Percentiles rank a stretch among this genome's conserved stretches.
These are phyloP conservation scores for Antheraea assamensis DNA, from an alignment of 2,888 invertebrate genomes.

Conservation along the genomic window DNA sequence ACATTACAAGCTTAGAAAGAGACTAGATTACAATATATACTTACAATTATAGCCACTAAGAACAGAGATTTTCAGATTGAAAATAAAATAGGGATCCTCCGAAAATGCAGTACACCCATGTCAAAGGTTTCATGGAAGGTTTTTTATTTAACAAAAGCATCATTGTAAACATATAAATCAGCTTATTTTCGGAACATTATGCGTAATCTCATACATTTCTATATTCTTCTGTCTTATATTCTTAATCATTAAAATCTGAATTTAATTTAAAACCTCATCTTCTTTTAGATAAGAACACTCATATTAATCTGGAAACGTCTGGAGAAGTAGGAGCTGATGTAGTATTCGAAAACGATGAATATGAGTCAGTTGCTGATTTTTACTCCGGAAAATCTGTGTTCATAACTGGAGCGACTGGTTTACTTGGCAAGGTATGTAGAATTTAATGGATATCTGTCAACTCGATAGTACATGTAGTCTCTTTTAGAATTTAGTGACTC, in stretches of 20 bases:
- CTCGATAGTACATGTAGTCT: not conserved
- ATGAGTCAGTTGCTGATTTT: conserved; percentile 37
- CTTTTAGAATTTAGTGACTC: too few relatives aligned
- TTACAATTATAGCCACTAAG: too few relatives aligned
- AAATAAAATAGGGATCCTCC: too few relatives aligned
- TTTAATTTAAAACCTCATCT: not conserved
- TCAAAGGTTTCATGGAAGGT: too few relatives aligned
- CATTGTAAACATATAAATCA: not conserved
- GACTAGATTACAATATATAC: too few relatives aligned
- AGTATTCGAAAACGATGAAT: not conserved
- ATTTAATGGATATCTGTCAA: not conserved
- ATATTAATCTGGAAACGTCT: not conserved
- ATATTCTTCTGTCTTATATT: too few relatives aligned
- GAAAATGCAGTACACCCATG: too few relatives aligned
- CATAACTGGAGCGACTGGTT: conserved; percentile 51
- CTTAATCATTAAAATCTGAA: not conserved
- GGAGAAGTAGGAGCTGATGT: not conserved
- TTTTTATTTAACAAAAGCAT: too few relatives aligned
- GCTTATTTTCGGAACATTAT: not conserved
- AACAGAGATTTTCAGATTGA: too few relatives aligned
- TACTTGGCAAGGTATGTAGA: conserved; percentile 44
- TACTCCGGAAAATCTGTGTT: conserved; percentile 49
- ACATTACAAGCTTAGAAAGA: too few relatives aligned
- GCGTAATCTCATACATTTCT: not conserved
- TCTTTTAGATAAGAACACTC: not conserved